Evolutionary conservation across 1,140 invertebrate species (phyloP).

Genomic region (Musca vetustissima): DNA sequence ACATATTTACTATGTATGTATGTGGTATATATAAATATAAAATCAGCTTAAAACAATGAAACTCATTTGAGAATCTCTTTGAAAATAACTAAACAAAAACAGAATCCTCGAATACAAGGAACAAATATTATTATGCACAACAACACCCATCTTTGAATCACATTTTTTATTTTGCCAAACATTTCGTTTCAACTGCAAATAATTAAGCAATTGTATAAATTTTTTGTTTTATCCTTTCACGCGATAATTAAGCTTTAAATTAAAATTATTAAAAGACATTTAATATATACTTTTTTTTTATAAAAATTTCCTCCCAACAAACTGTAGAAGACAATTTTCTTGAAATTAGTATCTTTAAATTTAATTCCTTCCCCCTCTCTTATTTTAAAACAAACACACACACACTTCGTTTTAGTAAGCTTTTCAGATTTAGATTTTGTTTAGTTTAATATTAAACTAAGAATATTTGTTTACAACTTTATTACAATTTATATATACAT

Average conservation of each 20-base stretch:
- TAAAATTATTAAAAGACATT: neutral
- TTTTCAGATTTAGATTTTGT: too few species aligned
- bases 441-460: too few species aligned
- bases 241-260: conserved; percentile 18
- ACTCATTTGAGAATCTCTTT: conserved; percentile 21
- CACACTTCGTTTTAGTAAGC: too few species aligned
- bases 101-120: neutral
- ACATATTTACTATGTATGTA: neutral
- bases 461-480: too few species aligned
- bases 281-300: neutral
- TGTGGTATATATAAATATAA: neutral
- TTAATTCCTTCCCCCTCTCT: too few species aligned
- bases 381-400: too few species aligned
- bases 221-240: neutral
- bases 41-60: conserved; percentile 21
- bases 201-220: too few species aligned
- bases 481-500: too few species aligned
- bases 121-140: neutral
- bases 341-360: conserved; percentile 1
- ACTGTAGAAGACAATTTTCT: conserved; percentile 23
- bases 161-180: too few species aligned
- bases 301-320: neutral
- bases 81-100: neutral
- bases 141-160: neutral
- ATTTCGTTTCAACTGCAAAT: too few species aligned